Conservation (phyloP, 2,888 invertebrate species). For the Ceraclea dissimilis region DNA sequence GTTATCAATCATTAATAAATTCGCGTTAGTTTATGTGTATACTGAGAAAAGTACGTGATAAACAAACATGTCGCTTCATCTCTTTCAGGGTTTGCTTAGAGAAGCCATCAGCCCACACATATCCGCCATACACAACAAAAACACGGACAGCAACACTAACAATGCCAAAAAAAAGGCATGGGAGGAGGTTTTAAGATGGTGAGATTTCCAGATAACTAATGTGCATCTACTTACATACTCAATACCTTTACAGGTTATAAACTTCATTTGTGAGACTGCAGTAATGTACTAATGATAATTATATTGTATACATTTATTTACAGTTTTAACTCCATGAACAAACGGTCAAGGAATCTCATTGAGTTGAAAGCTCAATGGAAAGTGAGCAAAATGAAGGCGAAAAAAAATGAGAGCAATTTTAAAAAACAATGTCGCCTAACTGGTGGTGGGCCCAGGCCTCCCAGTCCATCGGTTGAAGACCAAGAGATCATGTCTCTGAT, state of each 20-base stretch:
- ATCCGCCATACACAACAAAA: background rate
- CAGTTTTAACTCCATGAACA: background rate
- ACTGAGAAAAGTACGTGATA: background rate
- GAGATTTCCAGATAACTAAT: background rate
- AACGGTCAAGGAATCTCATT: background rate
- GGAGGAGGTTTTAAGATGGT: background rate
- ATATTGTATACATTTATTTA: background rate
- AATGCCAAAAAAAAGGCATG: background rate
- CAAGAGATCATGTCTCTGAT: background rate
- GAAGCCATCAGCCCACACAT: background rate
- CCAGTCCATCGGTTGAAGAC: background rate
- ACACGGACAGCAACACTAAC: background rate
- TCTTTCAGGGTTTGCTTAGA: background rate
- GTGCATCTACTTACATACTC: too few species aligned
- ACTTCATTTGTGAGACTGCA: background rate
- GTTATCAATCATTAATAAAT: background rate
- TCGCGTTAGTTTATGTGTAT: background rate
- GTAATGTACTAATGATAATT: background rate
- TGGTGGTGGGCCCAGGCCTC: background rate
- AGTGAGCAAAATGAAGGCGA: background rate
- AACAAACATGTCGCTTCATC: too few species aligned
- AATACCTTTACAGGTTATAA: background rate
- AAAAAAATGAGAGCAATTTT: background rate
- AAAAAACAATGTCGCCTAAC: background rate
- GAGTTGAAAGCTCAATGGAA: conserved; percentile 2